Evolutionary conservation across 2,113 vertebrate genomes (phyloP).

Genomic region (Rhinopomastus cyanomelas): DNA sequence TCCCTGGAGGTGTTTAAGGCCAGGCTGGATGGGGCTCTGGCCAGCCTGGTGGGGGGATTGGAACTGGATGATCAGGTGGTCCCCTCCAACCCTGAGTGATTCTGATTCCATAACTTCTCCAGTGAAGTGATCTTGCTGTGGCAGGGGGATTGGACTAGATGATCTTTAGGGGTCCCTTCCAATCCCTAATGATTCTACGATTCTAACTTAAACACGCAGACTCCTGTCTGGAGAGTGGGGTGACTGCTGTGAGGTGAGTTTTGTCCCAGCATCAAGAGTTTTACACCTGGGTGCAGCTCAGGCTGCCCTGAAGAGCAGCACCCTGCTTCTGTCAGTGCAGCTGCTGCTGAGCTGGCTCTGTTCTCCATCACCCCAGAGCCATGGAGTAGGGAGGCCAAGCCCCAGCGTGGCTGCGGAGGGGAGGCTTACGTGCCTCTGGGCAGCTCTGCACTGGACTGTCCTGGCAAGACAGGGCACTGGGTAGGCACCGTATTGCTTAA

Average conservation of each 20-base stretch:
- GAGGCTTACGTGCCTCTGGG: not conserved
- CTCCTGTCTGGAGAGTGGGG: not conserved
- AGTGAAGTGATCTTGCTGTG: too few relatives aligned
- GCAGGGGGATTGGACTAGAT: too few relatives aligned
- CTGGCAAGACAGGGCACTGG: not conserved
- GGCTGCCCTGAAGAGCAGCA: not conserved
- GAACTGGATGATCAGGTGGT: too few relatives aligned
- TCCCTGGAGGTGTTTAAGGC: too few relatives aligned
- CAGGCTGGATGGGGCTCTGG: too few relatives aligned
- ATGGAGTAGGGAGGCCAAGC: not conserved
- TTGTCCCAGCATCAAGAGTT: not conserved
- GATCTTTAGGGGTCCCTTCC: too few relatives aligned
- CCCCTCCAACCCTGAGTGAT: too few relatives aligned
- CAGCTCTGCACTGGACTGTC: not conserved
- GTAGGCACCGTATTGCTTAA: not conserved
- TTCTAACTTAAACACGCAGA: not conserved
- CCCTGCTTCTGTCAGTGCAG: accelerated
- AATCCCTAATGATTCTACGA: too few relatives aligned
- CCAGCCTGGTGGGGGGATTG: too few relatives aligned
- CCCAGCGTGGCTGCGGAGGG: not conserved
- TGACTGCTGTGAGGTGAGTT: not conserved
- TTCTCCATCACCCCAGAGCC: not conserved
- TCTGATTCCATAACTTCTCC: too few relatives aligned
- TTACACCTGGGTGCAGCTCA: not conserved
- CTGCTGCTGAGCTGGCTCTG: accelerated